These are phyloP conservation scores for Otolemur garnettii DNA, from an alignment of 2,113 vertebrate species.

Conservation along the genomic window DNA sequence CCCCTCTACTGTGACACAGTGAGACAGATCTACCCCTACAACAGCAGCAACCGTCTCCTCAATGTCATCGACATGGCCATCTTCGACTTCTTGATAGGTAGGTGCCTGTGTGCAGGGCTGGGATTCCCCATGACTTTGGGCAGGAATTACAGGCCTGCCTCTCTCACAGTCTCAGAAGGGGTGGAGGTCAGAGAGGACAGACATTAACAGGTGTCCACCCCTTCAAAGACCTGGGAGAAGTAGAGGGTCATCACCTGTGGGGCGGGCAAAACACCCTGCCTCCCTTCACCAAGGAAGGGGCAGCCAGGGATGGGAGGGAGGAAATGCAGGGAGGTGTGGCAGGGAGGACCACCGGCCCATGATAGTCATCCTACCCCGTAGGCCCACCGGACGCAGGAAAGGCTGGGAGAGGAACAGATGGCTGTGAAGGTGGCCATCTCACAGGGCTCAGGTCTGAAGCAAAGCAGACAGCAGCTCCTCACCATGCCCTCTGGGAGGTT, in stretches of 20 bases:
- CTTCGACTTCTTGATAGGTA: constrained; percentile 97
- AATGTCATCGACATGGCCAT: constrained; percentile 98
- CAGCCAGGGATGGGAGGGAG: neutral
- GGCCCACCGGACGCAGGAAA: neutral
- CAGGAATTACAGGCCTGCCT: neutral
- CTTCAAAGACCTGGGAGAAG: neutral
- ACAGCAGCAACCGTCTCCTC: constrained; percentile 92
- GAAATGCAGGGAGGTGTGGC: fast-evolving
- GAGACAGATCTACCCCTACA: constrained; percentile 94
- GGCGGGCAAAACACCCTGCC: neutral
- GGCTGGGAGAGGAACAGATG: neutral
- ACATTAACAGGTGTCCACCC: fast-evolving
- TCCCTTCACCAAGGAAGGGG: neutral
- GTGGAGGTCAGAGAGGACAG: fast-evolving
- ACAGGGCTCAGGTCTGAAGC: neutral
- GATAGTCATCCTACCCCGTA: neutral
- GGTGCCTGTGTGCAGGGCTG: fast-evolving
- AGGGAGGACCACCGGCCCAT: neutral
- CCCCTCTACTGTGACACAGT: constrained; percentile 94
- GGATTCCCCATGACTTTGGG: neutral
- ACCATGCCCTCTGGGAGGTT: neutral
- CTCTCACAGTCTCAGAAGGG: too few species aligned
- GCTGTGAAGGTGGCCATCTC: fast-evolving
- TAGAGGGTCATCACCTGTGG: fast-evolving
- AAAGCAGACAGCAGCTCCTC: neutral